A percentile compares a stretch with the other conserved stretches of the same genome.
phyloP scores from a whole-genome alignment of 2,888 invertebrate genomes.

The Micropterix aruncella region DNA sequence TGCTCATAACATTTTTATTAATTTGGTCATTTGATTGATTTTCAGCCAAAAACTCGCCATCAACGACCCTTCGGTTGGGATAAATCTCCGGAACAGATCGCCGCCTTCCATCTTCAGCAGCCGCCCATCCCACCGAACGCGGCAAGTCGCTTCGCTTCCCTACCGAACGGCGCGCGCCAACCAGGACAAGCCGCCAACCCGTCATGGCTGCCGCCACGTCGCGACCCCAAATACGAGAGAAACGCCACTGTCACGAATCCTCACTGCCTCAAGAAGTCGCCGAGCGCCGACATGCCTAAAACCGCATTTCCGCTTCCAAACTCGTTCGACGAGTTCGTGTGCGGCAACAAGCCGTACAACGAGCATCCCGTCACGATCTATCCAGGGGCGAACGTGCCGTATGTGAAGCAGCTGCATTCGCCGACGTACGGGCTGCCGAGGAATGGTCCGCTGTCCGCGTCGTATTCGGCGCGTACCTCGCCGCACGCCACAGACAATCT shows the following conservation, averaged over 20 bases:
- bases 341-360: conserved; percentile 37
- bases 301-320: conserved; percentile 10
- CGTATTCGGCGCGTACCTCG: conserved; percentile 6
- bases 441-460: conserved; percentile 18
- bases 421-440: conserved; percentile 31
- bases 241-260: conserved; percentile 15
- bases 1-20: conserved; percentile 3
- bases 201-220: conserved; percentile 32
- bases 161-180: conserved; percentile 46
- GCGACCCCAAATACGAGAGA: conserved; percentile 11
- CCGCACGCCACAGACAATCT: conserved; percentile 13
- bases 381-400: conserved; percentile 38
- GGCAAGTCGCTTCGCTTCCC: conserved; percentile 52
- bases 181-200: conserved; percentile 20
- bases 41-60: conserved; percentile 61
- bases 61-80: conserved; percentile 66
- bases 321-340: conserved; percentile 27
- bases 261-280: conserved; percentile 22
- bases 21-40: conserved; percentile 13
- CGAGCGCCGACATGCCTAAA: conserved; percentile 27
- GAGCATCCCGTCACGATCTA: conserved; percentile 55
- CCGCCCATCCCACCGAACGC: conserved; percentile 44
- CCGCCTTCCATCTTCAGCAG: conserved; percentile 31
- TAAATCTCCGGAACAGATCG: conserved; percentile 22
- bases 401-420: conserved; percentile 25